Evolutionary conservation across 2,888 invertebrate genomes (phyloP).

Genomic region (Mythimna albipuncta): DNA sequence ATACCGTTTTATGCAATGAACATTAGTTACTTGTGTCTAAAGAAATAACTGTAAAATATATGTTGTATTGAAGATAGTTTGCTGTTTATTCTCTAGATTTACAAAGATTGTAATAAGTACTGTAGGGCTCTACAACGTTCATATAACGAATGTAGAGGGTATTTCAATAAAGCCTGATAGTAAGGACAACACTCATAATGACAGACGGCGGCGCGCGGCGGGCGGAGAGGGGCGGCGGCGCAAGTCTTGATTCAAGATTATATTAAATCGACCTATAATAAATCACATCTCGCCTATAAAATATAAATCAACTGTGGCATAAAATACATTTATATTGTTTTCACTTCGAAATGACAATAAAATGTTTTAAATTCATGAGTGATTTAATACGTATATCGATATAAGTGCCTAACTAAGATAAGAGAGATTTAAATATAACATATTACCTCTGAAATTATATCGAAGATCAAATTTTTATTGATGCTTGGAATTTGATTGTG

Average conservation of each 20-base stretch:
- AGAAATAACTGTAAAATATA: conserved; percentile 9
- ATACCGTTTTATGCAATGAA: conserved; percentile 31
- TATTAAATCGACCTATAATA: conserved; percentile 84
- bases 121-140: not conserved
- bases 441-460: conserved; percentile 75
- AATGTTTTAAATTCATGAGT: conserved; percentile 88
- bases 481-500: conserved; percentile 72
- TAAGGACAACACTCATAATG: conserved; percentile 57
- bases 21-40: not conserved
- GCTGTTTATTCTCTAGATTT: not conserved
- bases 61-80: conserved; percentile 5
- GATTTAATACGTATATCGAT: conserved; percentile 84
- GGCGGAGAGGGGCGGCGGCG: conserved; percentile 54
- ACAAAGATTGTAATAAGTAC: conserved; percentile 16
- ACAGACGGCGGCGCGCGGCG: conserved; percentile 49
- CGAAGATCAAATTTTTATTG: conserved; percentile 78
- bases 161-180: conserved; percentile 55
- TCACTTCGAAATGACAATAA: conserved; percentile 88
- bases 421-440: conserved; percentile 72
- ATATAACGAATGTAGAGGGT: conserved; percentile 32
- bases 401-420: conserved; percentile 76
- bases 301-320: conserved; percentile 88
- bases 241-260: conserved; percentile 76
- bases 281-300: conserved; percentile 89
- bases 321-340: conserved; percentile 90